Evolutionary conservation across 2,797 vertebrate genomes (phyloP), one percentile per base, ranked within the genome.

Genomic region (Danio kyathit): DNA sequence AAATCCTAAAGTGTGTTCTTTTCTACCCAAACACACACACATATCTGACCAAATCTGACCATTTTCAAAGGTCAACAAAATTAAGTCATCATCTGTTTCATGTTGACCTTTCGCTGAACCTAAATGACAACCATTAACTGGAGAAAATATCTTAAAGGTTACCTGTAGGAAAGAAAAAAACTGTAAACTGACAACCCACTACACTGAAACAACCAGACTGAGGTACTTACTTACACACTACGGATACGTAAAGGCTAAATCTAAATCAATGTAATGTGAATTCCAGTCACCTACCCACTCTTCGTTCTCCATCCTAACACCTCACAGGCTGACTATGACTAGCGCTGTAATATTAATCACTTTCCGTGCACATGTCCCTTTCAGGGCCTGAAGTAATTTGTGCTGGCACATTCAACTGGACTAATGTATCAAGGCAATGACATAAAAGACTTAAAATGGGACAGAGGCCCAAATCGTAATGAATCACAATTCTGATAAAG

Each of bases 111-210:
- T 82, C 40, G 54, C 29, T 82, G 72, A 82, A 63, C 60, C 60
- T 56, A 64, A 84, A 84, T 82, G 76, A 86, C 76, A 70, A 71
- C 76, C 61, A 80, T 86, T 86, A 82, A 74, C 73, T 41, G 16
- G 59, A 65, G 61, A 61, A 86, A 84, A 71, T 54, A 38, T 84
- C 79, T 82, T 80, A 84, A 86, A 86, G 82, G 82, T 84, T 84
- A 80, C 48, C 49, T 65, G 43, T 46, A 65, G 56, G 46, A 84
- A 84, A 73, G 54, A 54, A 79, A 65, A 54, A 75, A 63, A 54
- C 49, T 40, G 71, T 85, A 48, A 29, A 79, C 65, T 72, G 75
- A 72, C 66, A 80, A 70, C 38, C 41, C 40, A 29, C 51, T 54
- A 57, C 52, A 59, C 7, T 54, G 60, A 65, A 59, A 70, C 16